Percentiles rank a stretch among this genome's conserved stretches.
These are phyloP conservation scores for Microchirus variegatus DNA, from an alignment of 2,797 vertebrate species.

Conservation along the genomic window DNA sequence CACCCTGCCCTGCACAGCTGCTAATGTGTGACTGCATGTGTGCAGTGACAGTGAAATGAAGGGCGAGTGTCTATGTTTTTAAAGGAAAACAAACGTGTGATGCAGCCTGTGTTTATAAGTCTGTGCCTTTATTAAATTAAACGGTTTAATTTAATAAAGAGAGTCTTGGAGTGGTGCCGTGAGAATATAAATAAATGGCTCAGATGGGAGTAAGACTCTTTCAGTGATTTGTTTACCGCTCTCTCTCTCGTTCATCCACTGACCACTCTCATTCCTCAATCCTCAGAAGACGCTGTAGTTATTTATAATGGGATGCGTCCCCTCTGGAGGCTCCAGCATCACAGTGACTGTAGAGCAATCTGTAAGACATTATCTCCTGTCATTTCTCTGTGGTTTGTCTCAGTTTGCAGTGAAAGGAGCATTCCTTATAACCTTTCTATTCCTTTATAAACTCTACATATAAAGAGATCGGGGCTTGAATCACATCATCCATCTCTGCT, in stretches of 20 bases:
- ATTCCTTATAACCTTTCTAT: too few species aligned
- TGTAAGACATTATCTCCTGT: slow-evolving; percentile 7
- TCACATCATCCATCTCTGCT: too few species aligned
- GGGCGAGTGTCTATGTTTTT: slow-evolving; percentile 19
- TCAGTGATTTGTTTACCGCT: background rate
- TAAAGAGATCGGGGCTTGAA: too few species aligned
- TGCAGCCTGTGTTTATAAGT: too few species aligned
- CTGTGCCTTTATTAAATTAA: too few species aligned
- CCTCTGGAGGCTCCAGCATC: slow-evolving; percentile 35
- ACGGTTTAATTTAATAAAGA: slow-evolving; percentile 58
- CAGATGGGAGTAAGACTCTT: slow-evolving; percentile 36
- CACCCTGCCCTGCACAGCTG: slow-evolving; percentile 37
- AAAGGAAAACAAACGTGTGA: slow-evolving; percentile 15
- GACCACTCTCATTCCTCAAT: slow-evolving; percentile 56
- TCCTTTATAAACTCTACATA: too few species aligned
- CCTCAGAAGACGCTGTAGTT: slow-evolving; percentile 58
- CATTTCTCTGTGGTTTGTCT: background rate
- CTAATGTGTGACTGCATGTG: slow-evolving; percentile 50
- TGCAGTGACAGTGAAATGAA: slow-evolving; percentile 45
- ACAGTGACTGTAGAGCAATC: slow-evolving; percentile 13
- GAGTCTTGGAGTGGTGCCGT: slow-evolving; percentile 26
- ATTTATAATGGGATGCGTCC: slow-evolving; percentile 66
- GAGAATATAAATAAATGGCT: slow-evolving; percentile 43
- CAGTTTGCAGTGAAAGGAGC: background rate
- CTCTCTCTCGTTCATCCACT: slow-evolving; percentile 44